Evolutionary conservation across 2,797 vertebrate species (phyloP).

Genomic region (Ctenopoma kingsleyae): DNA sequence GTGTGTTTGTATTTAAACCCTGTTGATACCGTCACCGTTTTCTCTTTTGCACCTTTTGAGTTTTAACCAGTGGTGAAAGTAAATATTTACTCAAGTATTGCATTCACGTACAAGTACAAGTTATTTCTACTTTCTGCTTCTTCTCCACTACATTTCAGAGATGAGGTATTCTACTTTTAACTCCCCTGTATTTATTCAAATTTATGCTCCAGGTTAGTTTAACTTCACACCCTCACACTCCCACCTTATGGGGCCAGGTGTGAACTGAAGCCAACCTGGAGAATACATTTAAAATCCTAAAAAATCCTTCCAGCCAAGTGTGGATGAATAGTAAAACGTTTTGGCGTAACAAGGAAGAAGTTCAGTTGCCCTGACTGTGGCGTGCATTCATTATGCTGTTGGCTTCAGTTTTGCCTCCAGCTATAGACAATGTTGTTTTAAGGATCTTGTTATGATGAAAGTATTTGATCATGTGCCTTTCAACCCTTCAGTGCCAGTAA

Average conservation of each 20-base stretch:
- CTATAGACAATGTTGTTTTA: neutral
- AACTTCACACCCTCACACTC: too few species aligned
- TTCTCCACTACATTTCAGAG: neutral
- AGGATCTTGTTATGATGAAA: slow-evolving; percentile 23
- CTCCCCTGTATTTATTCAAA: too few species aligned
- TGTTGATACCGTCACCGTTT: too few species aligned
- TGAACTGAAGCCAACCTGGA: too few species aligned
- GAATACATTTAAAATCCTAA: too few species aligned
- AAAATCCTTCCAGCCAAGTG: too few species aligned
- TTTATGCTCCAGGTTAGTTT: too few species aligned
- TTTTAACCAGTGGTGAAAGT: neutral
- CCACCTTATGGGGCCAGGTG: too few species aligned
- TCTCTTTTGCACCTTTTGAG: neutral
- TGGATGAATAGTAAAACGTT: too few species aligned
- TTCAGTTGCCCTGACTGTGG: too few species aligned
- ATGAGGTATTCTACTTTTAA: too few species aligned
- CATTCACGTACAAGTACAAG: neutral
- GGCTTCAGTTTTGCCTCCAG: neutral
- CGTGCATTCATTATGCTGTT: neutral
- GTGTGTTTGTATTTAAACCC: neutral
- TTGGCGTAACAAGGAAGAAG: too few species aligned
- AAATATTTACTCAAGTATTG: neutral
- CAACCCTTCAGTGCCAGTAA: neutral
- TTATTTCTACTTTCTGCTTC: neutral
- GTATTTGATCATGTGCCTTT: slow-evolving; percentile 28